A percentile compares a stretch with the other conserved stretches of the same genome.
Evolutionary conservation across 2,797 vertebrate species (phyloP).

Genomic region (Ibycter americanus): DNA sequence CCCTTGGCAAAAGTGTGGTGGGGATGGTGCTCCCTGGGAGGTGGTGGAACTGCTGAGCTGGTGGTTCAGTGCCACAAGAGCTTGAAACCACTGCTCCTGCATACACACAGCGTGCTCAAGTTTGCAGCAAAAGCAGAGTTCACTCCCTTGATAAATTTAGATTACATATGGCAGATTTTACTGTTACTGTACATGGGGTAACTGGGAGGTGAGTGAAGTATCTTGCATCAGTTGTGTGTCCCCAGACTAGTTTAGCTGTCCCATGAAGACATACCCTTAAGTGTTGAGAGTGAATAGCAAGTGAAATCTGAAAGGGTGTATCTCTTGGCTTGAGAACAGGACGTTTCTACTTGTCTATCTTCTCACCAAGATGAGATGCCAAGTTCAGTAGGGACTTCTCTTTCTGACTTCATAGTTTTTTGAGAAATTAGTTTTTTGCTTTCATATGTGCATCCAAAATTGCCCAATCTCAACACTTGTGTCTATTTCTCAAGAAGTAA

Average conservation of each 20-base stretch:
- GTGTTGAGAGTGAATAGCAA: not conserved
- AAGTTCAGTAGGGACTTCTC: not conserved
- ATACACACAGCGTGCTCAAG: accelerated
- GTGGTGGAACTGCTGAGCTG: not conserved
- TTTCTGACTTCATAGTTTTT: not conserved
- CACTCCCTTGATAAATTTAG: not conserved
- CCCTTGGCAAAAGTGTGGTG: not conserved
- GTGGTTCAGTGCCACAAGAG: not conserved
- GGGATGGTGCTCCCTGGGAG: not conserved
- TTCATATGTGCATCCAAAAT: not conserved
- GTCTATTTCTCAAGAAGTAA: not conserved
- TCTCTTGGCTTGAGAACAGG: not conserved
- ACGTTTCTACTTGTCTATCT: not conserved
- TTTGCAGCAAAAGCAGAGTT: not conserved
- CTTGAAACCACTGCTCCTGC: not conserved
- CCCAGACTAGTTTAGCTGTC: not conserved
- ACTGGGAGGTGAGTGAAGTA: not conserved
- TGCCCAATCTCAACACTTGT: not conserved
- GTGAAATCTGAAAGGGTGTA: not conserved
- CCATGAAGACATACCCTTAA: not conserved
- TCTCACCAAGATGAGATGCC: not conserved
- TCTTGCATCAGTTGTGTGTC: not conserved
- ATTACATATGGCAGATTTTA: not conserved
- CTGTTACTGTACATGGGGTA: not conserved
- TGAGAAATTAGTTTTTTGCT: not conserved